Base-by-base conservation (phyloP, 2,797 vertebrate genomes). In the Eidolon dupreanum region DNA sequence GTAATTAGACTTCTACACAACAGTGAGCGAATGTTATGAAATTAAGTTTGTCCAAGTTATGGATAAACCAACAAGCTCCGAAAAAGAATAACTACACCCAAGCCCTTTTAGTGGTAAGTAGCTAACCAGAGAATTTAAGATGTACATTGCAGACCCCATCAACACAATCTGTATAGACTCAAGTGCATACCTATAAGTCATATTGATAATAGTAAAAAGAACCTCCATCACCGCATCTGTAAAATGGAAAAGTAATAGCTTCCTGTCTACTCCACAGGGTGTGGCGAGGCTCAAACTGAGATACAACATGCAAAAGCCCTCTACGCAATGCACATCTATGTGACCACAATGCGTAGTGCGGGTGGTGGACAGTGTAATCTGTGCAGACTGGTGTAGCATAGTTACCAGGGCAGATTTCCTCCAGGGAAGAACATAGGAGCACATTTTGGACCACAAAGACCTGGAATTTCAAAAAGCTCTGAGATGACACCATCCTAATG, bases 361-460 rank as follows among this genome's bases (percentile, higher is more conserved):
- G 28, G 0, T 3, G 2, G 4, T 0, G 19, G 36, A 19, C 24
- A 28, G 43, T 22, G 26, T 9, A 24, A 33, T 1, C 8, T 2
- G 22, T 3, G 19, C 10, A 13, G 43, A 33, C 46, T 46, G 74
- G 16, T 51, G 6, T 0, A 57, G 33, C 31, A 16, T 9, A 53
- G 49, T 3, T 3, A 51, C 20, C 3, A 10, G 57, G 49, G 49
- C 49, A 86, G 68, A 31, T 10, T 33, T 46, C 33, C 46, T 3
- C 57, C 28, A 31, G 46, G 19, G 33, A 43, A 93, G 41, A 19
- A 15, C 0, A 9, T 19, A 20, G 28, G 94, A 75, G 22, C 28
- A 16, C 15, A 51, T 68, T 65, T 20, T 55, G 41, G 19, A 49
- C 26, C 13, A 26, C 0, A 11, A 71, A 49, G 61, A 88, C 20